Conservation (phyloP, 2,888 invertebrate species). For the Spialia ferax region DNA sequence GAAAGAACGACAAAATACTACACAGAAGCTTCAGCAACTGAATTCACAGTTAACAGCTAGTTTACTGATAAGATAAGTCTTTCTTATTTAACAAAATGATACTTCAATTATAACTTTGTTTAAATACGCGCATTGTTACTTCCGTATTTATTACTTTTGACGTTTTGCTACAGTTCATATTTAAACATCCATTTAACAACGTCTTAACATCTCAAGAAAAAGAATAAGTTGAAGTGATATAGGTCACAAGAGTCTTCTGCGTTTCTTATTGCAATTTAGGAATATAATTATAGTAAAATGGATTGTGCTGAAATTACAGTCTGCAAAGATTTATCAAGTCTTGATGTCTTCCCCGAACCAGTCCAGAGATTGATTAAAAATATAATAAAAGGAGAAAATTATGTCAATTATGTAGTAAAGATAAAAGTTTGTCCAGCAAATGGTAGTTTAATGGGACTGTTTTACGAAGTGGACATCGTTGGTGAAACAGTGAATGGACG, state of each 20-base stretch:
- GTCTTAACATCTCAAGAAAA: background rate
- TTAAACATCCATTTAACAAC: background rate
- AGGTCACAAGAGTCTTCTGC: background rate
- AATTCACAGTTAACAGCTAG: too few species aligned
- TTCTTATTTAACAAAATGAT: background rate
- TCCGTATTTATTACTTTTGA: background rate
- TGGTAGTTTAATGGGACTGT: slow-evolving; percentile 57
- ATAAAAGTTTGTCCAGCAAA: slow-evolving; percentile 51
- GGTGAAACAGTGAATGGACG: slow-evolving; percentile 55
- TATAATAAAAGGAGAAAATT: slow-evolving; percentile 50
- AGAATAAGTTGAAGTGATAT: background rate
- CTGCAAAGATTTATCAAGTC: background rate
- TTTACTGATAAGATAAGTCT: too few species aligned
- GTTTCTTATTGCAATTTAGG: background rate
- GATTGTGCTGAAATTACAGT: too few species aligned
- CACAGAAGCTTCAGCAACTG: too few species aligned
- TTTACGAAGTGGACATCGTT: slow-evolving; percentile 59
- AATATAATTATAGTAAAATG: background rate
- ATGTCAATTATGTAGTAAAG: slow-evolving; percentile 46
- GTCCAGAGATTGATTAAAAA: slow-evolving; percentile 51
- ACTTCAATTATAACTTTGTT: background rate
- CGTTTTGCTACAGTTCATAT: background rate
- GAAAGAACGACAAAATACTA: too few species aligned
- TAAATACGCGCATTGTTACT: background rate
- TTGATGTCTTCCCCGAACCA: slow-evolving; percentile 36